Evolutionary conservation across 2,113 vertebrate genomes (phyloP), one percentile per base, ranked within the genome.

Genomic region (Tyto alba): DNA sequence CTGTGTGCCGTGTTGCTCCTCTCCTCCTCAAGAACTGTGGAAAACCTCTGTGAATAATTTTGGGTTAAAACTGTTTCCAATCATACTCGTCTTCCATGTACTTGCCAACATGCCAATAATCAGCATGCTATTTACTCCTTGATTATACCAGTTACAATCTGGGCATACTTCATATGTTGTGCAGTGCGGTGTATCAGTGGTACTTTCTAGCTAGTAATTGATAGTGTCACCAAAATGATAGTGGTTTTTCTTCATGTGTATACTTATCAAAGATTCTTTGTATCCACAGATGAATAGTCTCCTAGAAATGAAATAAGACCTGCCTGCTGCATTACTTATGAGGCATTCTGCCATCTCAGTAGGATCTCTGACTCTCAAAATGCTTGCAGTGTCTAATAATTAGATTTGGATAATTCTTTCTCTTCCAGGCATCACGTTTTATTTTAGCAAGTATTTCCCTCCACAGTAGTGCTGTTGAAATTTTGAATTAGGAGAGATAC

Each of bases 311-410:
- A 75, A 85, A 91, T 85, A 95, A 81, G 90, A 94, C 73, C 50
- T 97, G 69, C 56, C 82, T 91, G 68, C 78, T 83, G 60, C 84
- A 91, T 95, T 95, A 89, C 91, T 87, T 96, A 66, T 45, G 85
- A 90, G 66, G 90, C 86, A 85, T 81, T 74, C 36, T 95, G 85
- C 90, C 81, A 88, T 80, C 93, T 97, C 91, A 88, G 63, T 94
- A 95, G 95, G 82, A 64, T 94, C 63, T 94, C 67, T 80, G 85
- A 94, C 38, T 93, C 85, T 94, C 93, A 94, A 90, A 92, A 95
- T 95, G 73, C 93, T 97, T 85, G 20, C 85, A 92, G 60, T 90
- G 73, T 89, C 88, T 95, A 95, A 89, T 93, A 95, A 96, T 96
- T 97, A 94, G 95, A 87, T 96, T 95, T 92, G 66, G 85, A 57